Evolutionary conservation across 1,140 invertebrate genomes (phyloP), one percentile per base, ranked within the genome.

Genomic region (Hylaeus volcanicus): DNA sequence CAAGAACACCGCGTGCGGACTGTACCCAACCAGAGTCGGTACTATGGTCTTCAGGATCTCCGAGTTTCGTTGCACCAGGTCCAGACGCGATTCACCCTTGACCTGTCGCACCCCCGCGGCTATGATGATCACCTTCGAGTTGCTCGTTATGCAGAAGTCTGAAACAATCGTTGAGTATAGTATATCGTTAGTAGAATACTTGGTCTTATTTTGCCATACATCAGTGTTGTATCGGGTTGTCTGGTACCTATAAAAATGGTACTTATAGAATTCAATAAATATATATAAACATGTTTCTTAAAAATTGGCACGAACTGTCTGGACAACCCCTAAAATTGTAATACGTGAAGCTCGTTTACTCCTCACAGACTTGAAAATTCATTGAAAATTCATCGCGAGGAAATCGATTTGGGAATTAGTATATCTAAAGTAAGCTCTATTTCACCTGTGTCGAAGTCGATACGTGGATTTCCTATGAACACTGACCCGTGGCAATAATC

Each of bases 41-140:
- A 95, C 92, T 69, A 95, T 94, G 37, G 84, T 93, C 83, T 95
- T 95, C 73, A 95, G 93, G 80, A 96, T 95, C 74, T 95, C 94
- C 1, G 93, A 91, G 86, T 96, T 96, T 68, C 94, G 92, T 79
- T 95, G 93, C 4, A 95, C 93, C 60, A 95, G 84, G 51, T 94
- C 93, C n/a, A 95, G 87, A 15, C 95, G 91, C 14, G 90, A 92
- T 89, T 95, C 95, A 5, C 93, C 93, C 85, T 95, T 94, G 4
- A 91, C 86, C 86, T 95, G 94, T 3, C 94, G 90, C 8, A 93
- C 94, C 12, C 95, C 95, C 39, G 95, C 94, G 1, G 95, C 94
- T 14, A 96, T 92, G 2, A 96, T 93, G 58, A 94, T 92, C 9
- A 96, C 91, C 72, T 93, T 94, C 9, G 95, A 96, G 39, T 94